Conservation (phyloP, 2,797 vertebrate species). For the Threskiornis aethiopicus region DNA sequence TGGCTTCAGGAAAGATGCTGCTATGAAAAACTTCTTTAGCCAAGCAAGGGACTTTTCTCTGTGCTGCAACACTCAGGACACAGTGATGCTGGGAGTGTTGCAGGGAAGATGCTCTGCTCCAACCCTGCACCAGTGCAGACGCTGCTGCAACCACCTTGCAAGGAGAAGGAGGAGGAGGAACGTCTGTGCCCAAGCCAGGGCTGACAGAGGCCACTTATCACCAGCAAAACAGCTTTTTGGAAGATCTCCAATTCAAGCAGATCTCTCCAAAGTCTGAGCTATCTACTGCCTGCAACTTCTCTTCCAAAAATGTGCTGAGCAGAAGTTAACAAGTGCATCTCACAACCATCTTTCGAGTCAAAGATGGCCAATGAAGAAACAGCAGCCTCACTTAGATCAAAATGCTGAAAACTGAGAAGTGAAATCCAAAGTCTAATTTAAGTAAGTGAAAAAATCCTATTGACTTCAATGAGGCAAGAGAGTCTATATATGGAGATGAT, state of each 20-base stretch:
- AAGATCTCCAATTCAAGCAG: background rate
- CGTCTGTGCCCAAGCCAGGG: background rate
- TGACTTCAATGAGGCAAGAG: background rate
- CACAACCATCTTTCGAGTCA: accelerated
- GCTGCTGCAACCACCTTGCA: background rate
- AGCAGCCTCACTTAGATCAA: background rate
- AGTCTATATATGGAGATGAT: background rate
- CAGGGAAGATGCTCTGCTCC: background rate
- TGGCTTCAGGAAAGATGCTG: background rate
- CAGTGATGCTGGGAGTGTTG: accelerated
- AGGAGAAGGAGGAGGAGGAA: background rate
- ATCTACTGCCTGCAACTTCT: background rate
- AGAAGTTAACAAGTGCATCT: background rate
- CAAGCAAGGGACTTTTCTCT: background rate
- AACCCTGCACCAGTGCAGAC: accelerated
- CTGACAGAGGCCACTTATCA: background rate
- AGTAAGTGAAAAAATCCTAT: background rate
- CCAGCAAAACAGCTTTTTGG: background rate
- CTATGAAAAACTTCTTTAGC: background rate
- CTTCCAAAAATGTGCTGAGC: background rate
- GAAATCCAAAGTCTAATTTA: background rate
- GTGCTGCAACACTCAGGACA: background rate
- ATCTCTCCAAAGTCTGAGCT: background rate
- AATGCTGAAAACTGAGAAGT: background rate
- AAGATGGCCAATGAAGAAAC: background rate